These are phyloP conservation scores for Halcyon smyrnensis DNA, from an alignment of 2,797 vertebrate species.

Conservation along the genomic window DNA sequence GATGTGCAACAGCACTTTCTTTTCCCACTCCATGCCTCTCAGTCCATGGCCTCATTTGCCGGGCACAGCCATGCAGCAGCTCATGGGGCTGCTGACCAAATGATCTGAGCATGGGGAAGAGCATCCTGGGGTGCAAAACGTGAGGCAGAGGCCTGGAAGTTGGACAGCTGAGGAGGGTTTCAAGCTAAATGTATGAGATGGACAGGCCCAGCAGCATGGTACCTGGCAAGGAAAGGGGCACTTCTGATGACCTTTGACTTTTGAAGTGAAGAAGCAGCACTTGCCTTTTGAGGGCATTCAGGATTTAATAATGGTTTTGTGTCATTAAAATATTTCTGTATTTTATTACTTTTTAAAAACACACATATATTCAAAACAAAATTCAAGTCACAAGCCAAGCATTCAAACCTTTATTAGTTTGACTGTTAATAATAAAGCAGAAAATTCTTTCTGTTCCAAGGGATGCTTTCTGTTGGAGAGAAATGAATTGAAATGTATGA, in stretches of 20 bases:
- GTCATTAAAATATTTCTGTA: background rate
- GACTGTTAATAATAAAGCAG: background rate
- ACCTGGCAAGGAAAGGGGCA: background rate
- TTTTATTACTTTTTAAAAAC: background rate
- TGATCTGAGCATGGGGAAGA: background rate
- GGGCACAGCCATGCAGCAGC: background rate
- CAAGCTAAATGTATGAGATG: background rate
- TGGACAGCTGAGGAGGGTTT: background rate
- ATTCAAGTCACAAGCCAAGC: background rate
- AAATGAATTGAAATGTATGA: background rate
- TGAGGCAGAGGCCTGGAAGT: background rate
- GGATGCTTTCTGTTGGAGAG: background rate
- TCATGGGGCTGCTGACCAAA: background rate
- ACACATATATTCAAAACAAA: background rate
- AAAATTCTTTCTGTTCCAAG: background rate
- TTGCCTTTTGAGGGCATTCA: background rate
- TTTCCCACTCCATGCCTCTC: background rate
- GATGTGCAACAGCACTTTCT: background rate
- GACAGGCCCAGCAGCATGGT: background rate
- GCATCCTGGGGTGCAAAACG: background rate
- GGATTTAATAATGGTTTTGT: background rate
- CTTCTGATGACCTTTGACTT: background rate
- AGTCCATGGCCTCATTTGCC: background rate
- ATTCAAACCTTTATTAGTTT: background rate
- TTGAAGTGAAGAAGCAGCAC: background rate